phyloP scores from a whole-genome alignment of 2,888 invertebrate species.

The Caenorhabditis japonica region DNA sequence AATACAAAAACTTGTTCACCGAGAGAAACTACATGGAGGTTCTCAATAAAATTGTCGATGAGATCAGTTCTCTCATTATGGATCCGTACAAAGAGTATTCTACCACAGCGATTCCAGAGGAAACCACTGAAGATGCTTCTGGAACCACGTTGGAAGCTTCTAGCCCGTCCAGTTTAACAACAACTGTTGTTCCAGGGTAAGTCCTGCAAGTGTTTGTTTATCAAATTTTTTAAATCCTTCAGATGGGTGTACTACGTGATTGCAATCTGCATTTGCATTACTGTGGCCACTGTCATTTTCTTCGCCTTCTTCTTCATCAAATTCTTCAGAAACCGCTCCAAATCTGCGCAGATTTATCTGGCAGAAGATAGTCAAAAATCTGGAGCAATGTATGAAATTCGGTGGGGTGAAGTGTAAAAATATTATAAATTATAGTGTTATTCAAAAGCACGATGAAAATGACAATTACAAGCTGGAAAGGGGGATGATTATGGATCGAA shows the following conservation, averaged over 20 bases:
- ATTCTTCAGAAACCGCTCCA: slow-evolving; percentile 30
- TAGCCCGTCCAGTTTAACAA: slow-evolving; percentile 16
- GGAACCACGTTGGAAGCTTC: slow-evolving; percentile 29
- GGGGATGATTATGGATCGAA: slow-evolving; percentile 29
- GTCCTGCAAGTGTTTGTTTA: not conserved
- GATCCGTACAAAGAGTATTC: slow-evolving; percentile 65
- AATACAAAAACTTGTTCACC: slow-evolving; percentile 72
- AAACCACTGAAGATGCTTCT: slow-evolving; percentile 26
- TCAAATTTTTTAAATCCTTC: not conserved
- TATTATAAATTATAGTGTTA: slow-evolving; percentile 19
- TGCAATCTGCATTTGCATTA: slow-evolving; percentile 30
- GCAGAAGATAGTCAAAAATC: slow-evolving; percentile 24
- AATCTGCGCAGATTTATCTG: slow-evolving; percentile 35
- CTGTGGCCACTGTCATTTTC: slow-evolving; percentile 25
- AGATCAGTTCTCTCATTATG: slow-evolving; percentile 71
- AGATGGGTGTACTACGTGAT: slow-evolving; percentile 59
- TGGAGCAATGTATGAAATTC: slow-evolving; percentile 26
- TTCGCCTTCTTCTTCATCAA: slow-evolving; percentile 38
- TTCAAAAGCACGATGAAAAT: slow-evolving; percentile 35
- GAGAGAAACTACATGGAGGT: slow-evolving; percentile 76
- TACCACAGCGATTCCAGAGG: slow-evolving; percentile 31
- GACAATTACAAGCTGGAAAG: slow-evolving; percentile 32
- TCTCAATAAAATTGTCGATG: slow-evolving; percentile 74
- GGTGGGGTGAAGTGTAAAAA: slow-evolving; percentile 21
- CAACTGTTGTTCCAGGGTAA: slow-evolving; percentile 51